Evolutionary conservation across 2,888 invertebrate genomes (phyloP).

Genomic region (Melitaea athalia): DNA sequence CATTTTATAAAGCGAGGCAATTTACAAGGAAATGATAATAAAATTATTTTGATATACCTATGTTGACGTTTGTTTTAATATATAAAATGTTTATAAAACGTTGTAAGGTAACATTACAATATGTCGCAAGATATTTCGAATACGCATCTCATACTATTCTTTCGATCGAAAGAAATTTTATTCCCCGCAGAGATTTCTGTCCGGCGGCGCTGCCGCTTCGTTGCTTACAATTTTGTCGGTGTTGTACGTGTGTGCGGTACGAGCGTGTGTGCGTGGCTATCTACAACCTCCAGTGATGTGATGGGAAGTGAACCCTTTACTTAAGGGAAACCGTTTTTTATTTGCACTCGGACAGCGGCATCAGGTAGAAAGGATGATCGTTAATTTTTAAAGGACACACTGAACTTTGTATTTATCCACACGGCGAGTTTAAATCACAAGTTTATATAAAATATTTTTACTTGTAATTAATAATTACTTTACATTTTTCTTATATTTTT

Average conservation of each 20-base stretch:
- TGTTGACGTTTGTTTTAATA: neutral
- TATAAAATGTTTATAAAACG: neutral
- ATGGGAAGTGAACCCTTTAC: slow-evolving; percentile 84
- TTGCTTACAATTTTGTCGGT: slow-evolving; percentile 54
- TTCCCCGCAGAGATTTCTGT: slow-evolving; percentile 76
- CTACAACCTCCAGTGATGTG: slow-evolving; percentile 73
- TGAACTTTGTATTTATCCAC: slow-evolving; percentile 65
- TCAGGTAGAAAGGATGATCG: slow-evolving; percentile 83
- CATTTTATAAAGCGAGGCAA: neutral
- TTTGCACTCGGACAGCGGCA: slow-evolving; percentile 81
- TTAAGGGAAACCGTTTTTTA: slow-evolving; percentile 81
- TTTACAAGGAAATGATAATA: neutral
- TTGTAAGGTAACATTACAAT: neutral
- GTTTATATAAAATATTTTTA: slow-evolving; percentile 13
- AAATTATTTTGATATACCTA: neutral
- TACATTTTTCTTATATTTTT: neutral
- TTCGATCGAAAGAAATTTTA: slow-evolving; percentile 70
- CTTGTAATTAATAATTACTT: neutral
- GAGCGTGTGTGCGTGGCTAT: slow-evolving; percentile 52
- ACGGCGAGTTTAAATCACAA: slow-evolving; percentile 44
- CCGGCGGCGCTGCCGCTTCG: slow-evolving; percentile 70
- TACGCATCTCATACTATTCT: slow-evolving; percentile 61
- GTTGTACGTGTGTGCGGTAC: slow-evolving; percentile 46
- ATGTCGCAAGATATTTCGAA: slow-evolving; percentile 17
- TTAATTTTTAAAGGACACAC: slow-evolving; percentile 80